Percentiles rank a stretch among this genome's conserved stretches.
Evolutionary conservation across 1,140 invertebrate genomes (phyloP).

Genomic region (Cydia splendana): DNA sequence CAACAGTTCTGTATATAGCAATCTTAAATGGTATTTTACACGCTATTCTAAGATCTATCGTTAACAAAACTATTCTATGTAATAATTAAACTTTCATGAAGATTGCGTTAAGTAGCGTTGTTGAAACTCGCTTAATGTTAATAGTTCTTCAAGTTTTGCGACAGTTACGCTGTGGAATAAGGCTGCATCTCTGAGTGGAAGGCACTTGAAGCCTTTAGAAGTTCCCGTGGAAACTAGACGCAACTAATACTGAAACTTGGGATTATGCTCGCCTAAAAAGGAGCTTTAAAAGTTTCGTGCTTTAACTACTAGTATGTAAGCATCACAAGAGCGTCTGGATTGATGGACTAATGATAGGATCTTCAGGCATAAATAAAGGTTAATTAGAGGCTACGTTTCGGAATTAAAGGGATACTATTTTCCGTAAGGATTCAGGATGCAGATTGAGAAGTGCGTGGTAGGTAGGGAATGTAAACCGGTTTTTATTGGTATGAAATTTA

Average conservation of each 20-base stretch:
- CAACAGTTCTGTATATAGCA: neutral
- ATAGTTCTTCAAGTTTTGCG: slow-evolving; percentile 30
- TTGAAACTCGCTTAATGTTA: slow-evolving; percentile 11
- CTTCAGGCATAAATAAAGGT: neutral
- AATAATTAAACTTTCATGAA: slow-evolving; percentile 11
- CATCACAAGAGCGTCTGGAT: neutral
- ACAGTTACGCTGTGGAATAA: slow-evolving; percentile 33
- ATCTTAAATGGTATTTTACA: too few relatives aligned
- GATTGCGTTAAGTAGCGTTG: slow-evolving; percentile 9
- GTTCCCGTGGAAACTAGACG: slow-evolving; percentile 37
- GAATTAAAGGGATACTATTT: neutral
- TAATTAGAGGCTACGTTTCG: neutral
- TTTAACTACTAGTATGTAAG: neutral
- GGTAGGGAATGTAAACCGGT: neutral
- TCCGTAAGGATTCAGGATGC: neutral
- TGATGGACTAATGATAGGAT: slow-evolving; percentile 1
- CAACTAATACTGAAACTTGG: slow-evolving; percentile 36
- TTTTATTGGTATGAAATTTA: too few relatives aligned
- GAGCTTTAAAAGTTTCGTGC: slow-evolving; percentile 11
- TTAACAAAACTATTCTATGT: neutral
- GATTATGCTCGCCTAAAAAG: slow-evolving; percentile 33
- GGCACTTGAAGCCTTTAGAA: slow-evolving; percentile 42
- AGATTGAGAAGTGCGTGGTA: neutral
- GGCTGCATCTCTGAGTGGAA: slow-evolving; percentile 23
- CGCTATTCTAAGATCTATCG: neutral